A percentile compares a stretch with the other conserved stretches of the same genome.
Evolutionary conservation across 1,140 invertebrate genomes (phyloP).

Genomic region (Zaprionus ghesquierei): DNA sequence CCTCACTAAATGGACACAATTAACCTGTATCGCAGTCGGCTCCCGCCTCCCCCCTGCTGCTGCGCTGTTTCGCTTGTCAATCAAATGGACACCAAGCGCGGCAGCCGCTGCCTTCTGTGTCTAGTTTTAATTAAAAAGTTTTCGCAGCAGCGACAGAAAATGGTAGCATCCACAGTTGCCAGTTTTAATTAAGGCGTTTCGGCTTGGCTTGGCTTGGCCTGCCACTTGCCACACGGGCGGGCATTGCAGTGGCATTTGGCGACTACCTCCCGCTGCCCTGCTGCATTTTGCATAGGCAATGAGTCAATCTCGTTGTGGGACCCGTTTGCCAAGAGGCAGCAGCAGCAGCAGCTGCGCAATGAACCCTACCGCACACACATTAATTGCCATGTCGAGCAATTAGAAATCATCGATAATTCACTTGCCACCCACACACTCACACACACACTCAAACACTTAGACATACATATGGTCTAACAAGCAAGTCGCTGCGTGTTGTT

Average conservation of each 20-base stretch:
- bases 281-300: conserved; percentile 36
- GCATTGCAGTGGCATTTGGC: background rate
- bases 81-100: conserved; percentile 50
- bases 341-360: background rate
- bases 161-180: conserved; percentile 57
- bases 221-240: conserved; percentile 6
- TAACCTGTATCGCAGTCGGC: conserved; percentile 36
- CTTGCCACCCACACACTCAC: conserved; percentile 24
- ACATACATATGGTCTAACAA: no score
- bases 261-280: background rate
- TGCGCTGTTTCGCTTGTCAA: conserved; percentile 52
- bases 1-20: conserved; percentile 50
- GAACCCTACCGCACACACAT: conserved; percentile 24
- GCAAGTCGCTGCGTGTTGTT: conserved; percentile 17
- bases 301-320: background rate
- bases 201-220: conserved; percentile 3
- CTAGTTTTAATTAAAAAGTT: conserved; percentile 52
- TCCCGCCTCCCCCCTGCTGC: background rate
- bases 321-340: no score
- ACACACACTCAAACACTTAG: background rate
- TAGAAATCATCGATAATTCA: conserved; percentile 75
- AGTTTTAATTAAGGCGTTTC: conserved; percentile 53
- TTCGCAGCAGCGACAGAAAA: conserved; percentile 34
- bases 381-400: conserved; percentile 77
- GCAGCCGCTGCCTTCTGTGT: conserved; percentile 6